Evolutionary conservation across 2,888 invertebrate genomes (phyloP), one percentile per base, ranked within the genome.

Genomic region (Laspeyria flexula): DNA sequence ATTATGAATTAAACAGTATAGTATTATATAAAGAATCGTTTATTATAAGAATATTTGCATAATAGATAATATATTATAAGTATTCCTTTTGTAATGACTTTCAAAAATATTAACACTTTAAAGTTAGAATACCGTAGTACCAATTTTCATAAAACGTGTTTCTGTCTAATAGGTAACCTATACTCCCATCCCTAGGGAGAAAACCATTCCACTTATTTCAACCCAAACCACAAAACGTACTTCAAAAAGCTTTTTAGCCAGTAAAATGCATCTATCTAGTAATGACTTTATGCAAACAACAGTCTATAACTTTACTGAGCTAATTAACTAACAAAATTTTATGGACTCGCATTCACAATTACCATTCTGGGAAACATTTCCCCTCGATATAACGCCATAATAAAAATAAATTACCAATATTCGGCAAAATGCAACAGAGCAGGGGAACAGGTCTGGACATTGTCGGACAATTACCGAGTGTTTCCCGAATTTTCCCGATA

Each of bases 341-440:
- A 83, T 64, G 74, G 54, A 51, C 49, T 60, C 55, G 43, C 65
- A 71, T 74, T 75, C 67, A 72, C 66, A 81, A 79, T 71, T 71
- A 67, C 77, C 73, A 77, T 73, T 80, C 67, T 25, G 75, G 74
- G 77, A 73, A 77, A 73, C 74, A 71, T 71, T 71, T 71, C 67
- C 81, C 73, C 65, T 71, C 69, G 42, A 79, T 79, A 76, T 73
- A 77, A 75, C 70, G 65, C 68, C 71, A 75, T 82, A 81, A 87
- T 89, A 86, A 88, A 88, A 88, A 82, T 88, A 86, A 88, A 89
- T 87, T 85, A 86, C 77, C 86, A 82, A 84, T 86, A 86, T 83
- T 81, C 77, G 76, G 77, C 74, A 78, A 83, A 83, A 81, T 80
- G 81, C 82, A 83, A 73, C 74, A 75, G 43, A 55, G 40, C 63